Conservation (phyloP, 2,888 invertebrate genomes). For the Eilema depressum region DNA sequence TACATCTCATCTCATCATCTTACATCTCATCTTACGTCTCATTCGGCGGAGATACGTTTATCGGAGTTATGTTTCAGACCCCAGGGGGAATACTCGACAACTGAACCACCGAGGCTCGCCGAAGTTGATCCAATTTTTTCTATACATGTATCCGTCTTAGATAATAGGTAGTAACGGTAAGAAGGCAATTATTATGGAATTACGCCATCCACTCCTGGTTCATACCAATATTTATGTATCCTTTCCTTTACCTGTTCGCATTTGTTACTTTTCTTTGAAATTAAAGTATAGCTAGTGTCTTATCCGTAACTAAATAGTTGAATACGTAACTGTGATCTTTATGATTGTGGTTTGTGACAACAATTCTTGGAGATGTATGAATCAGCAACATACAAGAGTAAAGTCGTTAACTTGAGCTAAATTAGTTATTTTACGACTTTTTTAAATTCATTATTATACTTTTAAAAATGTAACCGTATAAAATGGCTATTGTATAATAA, state of each 20-base stretch:
- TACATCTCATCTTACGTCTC: too few species aligned
- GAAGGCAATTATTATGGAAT: too few species aligned
- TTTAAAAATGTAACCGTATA: not conserved
- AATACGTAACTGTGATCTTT: not conserved
- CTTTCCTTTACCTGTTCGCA: not conserved
- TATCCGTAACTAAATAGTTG: constrained; percentile 1
- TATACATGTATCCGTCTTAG: too few species aligned
- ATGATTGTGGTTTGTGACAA: not conserved
- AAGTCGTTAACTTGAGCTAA: not conserved
- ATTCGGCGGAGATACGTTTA: too few species aligned
- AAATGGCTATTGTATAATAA: not conserved
- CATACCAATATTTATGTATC: not conserved
- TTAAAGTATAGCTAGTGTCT: not conserved
- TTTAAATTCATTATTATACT: not conserved
- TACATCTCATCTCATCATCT: too few species aligned
- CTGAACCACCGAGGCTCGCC: too few species aligned
- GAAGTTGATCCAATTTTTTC: too few species aligned
- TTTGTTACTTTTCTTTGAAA: not conserved
- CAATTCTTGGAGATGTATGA: constrained; percentile 4
- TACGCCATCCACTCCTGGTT: not conserved
- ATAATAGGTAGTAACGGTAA: too few species aligned
- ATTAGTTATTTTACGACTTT: not conserved
- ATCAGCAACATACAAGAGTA: not conserved
- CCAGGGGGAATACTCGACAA: too few species aligned
- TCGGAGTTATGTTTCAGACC: too few species aligned